These are phyloP conservation scores for Sylvietta virens DNA, from an alignment of 2,113 vertebrate genomes.

Conservation along the genomic window DNA sequence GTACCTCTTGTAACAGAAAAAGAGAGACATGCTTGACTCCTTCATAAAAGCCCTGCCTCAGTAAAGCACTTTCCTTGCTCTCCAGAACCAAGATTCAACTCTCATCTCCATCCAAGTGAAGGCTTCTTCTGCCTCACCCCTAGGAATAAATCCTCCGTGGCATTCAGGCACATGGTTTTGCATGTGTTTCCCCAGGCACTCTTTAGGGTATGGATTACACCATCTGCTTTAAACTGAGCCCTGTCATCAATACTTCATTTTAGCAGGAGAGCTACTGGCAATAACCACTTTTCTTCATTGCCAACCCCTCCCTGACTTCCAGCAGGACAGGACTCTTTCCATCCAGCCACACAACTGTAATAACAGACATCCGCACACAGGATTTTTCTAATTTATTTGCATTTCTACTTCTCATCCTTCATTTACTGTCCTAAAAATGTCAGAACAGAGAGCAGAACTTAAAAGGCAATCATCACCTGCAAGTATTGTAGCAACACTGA, in stretches of 20 bases:
- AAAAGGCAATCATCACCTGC: slow-evolving; percentile 33
- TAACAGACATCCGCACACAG: not conserved
- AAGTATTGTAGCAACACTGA: not conserved
- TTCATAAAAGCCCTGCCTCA: not conserved
- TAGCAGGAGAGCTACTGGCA: not conserved
- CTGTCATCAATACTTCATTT: not conserved
- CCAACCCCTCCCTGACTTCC: not conserved
- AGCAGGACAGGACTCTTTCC: not conserved
- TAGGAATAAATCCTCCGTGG: not conserved
- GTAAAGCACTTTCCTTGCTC: not conserved
- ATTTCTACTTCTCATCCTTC: not conserved
- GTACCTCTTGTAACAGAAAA: not conserved
- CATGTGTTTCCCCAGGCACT: not conserved
- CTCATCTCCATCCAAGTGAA: not conserved
- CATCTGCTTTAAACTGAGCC: not conserved
- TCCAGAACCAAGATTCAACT: not conserved
- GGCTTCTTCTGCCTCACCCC: not conserved
- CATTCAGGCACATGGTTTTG: not conserved
- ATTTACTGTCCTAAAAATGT: slow-evolving; percentile 12
- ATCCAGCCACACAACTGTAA: not conserved
- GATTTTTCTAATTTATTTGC: not conserved
- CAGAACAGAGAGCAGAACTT: slow-evolving; percentile 28
- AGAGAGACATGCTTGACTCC: not conserved
- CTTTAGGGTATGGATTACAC: not conserved
- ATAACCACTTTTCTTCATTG: not conserved